Conservation (phyloP, 2,888 invertebrate genomes). For the Drosophila anceps region DNA sequence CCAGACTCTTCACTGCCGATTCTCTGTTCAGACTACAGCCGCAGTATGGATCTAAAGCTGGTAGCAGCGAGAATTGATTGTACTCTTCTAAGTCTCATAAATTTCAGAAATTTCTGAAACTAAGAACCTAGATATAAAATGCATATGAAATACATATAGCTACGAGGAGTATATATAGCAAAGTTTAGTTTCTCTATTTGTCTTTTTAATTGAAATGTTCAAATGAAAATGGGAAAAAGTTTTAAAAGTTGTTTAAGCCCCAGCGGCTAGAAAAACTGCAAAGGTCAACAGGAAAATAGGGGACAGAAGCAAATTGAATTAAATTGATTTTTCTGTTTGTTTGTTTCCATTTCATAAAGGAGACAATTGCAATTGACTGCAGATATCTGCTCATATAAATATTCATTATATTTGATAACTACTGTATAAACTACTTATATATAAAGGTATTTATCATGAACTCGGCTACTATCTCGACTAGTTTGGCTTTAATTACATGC, state of each 20-base stretch:
- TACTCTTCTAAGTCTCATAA: too few relatives aligned
- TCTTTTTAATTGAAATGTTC: constrained; percentile 2
- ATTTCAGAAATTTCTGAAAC: too few relatives aligned
- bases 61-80: too few relatives aligned
- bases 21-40: too few relatives aligned
- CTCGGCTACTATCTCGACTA: background rate
- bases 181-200: background rate
- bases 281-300: background rate
- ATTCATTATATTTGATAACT: background rate
- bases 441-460: background rate
- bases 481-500: constrained; percentile 8
- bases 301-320: background rate
- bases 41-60: too few relatives aligned
- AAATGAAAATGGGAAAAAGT: background rate
- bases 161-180: too few relatives aligned
- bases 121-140: background rate
- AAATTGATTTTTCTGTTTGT: background rate
- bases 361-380: background rate
- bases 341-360: constrained; percentile 1
- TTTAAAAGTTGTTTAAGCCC: constrained; percentile 1
- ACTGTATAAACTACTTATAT: background rate
- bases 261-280: background rate
- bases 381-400: too few relatives aligned
- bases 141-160: too few relatives aligned
- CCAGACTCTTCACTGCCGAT: too few relatives aligned